Evolutionary conservation across 1,140 invertebrate species (phyloP).

Genomic region (Coelopa frigida): DNA sequence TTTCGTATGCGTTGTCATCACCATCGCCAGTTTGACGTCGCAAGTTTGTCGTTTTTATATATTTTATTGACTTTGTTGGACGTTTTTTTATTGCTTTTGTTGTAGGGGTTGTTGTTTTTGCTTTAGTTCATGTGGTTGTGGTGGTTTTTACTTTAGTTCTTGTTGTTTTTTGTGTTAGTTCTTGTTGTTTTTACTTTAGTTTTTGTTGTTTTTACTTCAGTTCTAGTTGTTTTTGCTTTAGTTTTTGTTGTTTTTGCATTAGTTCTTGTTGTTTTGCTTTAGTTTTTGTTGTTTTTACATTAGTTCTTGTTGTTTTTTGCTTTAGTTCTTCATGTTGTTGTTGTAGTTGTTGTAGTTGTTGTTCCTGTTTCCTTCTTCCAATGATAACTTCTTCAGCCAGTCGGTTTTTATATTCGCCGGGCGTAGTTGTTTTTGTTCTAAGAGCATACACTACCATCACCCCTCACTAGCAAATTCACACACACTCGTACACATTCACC

Average conservation of each 20-base stretch:
- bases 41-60: neutral
- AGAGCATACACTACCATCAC: no score
- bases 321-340: neutral
- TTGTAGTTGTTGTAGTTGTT: neutral
- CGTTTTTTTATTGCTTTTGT: neutral
- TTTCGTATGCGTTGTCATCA: no score
- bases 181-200: neutral
- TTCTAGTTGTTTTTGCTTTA: neutral
- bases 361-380: slow-evolving; percentile 1
- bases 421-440: no score
- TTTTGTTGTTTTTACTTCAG: neutral
- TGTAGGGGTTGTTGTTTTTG: no score
- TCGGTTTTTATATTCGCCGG: no score
- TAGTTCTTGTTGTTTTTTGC: neutral
- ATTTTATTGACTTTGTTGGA: neutral
- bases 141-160: no score
- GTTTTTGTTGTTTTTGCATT: neutral
- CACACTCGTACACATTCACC: no score
- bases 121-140: no score
- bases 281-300: neutral
- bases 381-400: no score
- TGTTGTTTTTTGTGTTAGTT: neutral
- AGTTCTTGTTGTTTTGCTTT: neutral
- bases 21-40: neutral
- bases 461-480: no score